Conservation (phyloP, 2,113 vertebrate genomes). For the Campylomormyrus numenius region DNA sequence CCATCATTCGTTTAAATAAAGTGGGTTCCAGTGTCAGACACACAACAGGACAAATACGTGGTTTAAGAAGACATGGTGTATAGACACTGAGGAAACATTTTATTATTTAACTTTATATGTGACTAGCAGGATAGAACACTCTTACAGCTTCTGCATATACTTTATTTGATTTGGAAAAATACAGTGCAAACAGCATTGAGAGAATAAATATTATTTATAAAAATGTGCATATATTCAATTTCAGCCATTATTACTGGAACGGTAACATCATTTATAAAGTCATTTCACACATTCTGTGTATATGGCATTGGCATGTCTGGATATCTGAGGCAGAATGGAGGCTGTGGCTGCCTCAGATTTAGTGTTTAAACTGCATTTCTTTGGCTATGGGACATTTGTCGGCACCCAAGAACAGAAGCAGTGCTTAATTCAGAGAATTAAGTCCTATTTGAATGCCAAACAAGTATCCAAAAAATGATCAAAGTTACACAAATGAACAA, state of each 20-base stretch:
- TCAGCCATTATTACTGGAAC: not conserved
- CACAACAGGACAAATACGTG: not conserved
- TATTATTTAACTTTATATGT: not conserved
- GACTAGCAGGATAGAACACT: not conserved
- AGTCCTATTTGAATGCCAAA: not conserved
- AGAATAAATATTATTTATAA: not conserved
- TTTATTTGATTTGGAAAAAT: not conserved
- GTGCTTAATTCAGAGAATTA: not conserved
- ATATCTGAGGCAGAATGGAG: not conserved
- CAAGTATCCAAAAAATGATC: not conserved
- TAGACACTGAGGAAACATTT: not conserved
- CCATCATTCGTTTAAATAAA: not conserved
- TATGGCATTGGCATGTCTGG: not conserved
- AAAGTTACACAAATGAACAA: not conserved
- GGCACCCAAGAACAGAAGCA: not conserved
- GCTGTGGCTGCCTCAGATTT: not conserved
- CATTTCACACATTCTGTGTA: not conserved
- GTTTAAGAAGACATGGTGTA: not conserved
- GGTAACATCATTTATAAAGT: not conserved
- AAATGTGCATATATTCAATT: not conserved
- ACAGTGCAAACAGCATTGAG: not conserved
- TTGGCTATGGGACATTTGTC: not conserved
- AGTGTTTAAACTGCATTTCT: not conserved
- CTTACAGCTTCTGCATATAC: not conserved
- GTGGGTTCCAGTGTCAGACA: not conserved